Base-by-base conservation (phyloP, 2,113 vertebrate species). In the Jaculus jaculus region DNA sequence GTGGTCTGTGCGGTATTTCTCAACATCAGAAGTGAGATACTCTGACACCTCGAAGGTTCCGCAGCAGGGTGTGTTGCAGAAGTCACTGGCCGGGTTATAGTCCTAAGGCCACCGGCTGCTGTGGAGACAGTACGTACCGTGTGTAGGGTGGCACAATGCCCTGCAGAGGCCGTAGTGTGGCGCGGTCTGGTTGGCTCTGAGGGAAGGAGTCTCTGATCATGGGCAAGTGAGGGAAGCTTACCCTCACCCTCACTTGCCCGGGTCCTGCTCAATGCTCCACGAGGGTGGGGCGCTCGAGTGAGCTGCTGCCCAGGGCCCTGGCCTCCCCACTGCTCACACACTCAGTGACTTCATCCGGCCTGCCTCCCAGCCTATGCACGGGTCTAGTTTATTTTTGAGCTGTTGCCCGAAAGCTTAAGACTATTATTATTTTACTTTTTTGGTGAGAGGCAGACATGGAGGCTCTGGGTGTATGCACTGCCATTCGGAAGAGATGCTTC, bases 321-420 rank as follows among this genome's bases (percentile, higher is more conserved):
- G 1, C 3, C 39, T 24, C 13, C 32, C 17, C 32, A 12, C 66
- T n/a, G 11, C 54, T 0, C 5, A 0, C 18, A 12, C 12, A 2
- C 61, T 37, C 66, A 15, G 5, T 2, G 37, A 30, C 24, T 11
- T n/a, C 20, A 3, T 7, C 75, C 63, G 47, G 30, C 30, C 6
- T 2, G 26, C 34, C 0, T 84, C 87, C 82, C 3, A 0, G 24
- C 26, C 65, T 17, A 1, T 0, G 7, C 7, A 1, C 11, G 4
- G 39, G 60, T 26, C 34, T 51, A 5, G 30, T 32, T n/a, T 11
- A 2, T 12, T 37, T 77, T 63, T 51, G n/a, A 63, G 68, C 77
- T 13, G 0, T 32, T 69, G 30, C 89, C 68, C 0, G 1, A 51
- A 51, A 71, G 75, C 79, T 15, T n/a, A 71, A 71, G 61, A 15